Evolutionary conservation across 2,113 vertebrate species (phyloP).

Genomic region (Hippoglossus stenolepis): DNA sequence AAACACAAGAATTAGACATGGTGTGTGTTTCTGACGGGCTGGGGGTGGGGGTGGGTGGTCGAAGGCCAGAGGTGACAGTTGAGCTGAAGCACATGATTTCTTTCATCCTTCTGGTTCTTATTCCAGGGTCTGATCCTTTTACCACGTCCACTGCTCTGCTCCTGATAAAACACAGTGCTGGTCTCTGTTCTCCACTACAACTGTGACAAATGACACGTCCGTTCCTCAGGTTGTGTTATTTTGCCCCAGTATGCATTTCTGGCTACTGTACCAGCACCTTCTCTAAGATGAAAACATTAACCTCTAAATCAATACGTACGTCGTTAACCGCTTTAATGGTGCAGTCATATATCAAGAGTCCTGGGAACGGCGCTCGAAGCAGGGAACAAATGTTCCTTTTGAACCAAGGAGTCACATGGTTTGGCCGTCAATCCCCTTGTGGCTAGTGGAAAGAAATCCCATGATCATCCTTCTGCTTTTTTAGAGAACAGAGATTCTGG

Average conservation of each 20-base stretch:
- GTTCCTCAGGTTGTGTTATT: neutral
- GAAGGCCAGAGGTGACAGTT: constrained; percentile 30
- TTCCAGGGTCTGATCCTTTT: constrained; percentile 15
- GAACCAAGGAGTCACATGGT: constrained; percentile 70
- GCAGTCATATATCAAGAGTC: constrained; percentile 52
- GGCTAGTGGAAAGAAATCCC: constrained; percentile 66
- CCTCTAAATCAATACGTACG: neutral
- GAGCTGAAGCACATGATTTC: constrained; percentile 66
- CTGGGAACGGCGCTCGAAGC: constrained; percentile 24
- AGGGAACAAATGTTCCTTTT: constrained; percentile 67
- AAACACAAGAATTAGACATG: neutral
- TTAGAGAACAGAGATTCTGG: constrained; percentile 29
- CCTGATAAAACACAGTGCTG: constrained; percentile 5
- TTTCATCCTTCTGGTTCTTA: constrained; percentile 24
- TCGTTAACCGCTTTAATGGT: constrained; percentile 26
- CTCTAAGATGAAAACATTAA: constrained; percentile 22
- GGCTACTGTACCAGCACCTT: neutral
- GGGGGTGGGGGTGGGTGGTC: neutral
- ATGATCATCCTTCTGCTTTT: constrained; percentile 66
- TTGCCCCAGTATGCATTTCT: neutral
- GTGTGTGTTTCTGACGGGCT: neutral
- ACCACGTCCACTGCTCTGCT: constrained; percentile 7
- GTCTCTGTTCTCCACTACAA: neutral
- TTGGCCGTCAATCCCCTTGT: constrained; percentile 48
- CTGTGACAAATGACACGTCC: neutral